Conservation (phyloP, 2,797 vertebrate species). For the Sebastiscus albofasciatus region DNA sequence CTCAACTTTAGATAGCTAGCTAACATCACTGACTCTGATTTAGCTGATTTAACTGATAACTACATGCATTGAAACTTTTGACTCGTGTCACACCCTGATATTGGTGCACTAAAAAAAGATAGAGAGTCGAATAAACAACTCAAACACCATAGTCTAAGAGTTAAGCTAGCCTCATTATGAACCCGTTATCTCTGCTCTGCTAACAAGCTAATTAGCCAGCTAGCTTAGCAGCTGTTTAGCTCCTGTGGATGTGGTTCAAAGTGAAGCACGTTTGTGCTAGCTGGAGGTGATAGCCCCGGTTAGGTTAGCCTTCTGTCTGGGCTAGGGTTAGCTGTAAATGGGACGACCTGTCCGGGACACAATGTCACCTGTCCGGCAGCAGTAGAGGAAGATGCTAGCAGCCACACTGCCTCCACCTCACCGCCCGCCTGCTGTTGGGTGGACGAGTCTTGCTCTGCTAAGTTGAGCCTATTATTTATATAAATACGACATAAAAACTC, state of each 20-base stretch:
- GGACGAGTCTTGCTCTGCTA: conserved; percentile 10
- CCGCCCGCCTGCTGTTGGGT: background rate
- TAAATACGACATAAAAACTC: conserved; percentile 38
- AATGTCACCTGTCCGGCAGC: conserved; percentile 71
- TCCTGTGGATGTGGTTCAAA: conserved; percentile 22
- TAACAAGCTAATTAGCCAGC: conserved; percentile 38
- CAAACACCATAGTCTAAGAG: accelerated
- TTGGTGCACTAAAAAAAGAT: no score
- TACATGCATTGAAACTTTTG: background rate
- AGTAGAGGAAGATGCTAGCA: background rate
- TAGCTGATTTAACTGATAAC: background rate
- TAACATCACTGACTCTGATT: background rate
- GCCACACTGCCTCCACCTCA: background rate
- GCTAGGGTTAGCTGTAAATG: background rate
- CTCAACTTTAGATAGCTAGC: background rate
- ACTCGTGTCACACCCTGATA: background rate
- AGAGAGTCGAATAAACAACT: background rate
- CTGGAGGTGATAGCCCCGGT: no score
- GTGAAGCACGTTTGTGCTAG: conserved; percentile 54
- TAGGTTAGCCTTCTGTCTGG: no score
- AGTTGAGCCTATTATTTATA: conserved; percentile 48
- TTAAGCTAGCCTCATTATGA: background rate
- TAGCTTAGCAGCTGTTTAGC: conserved; percentile 44
- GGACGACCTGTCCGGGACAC: conserved; percentile 63
- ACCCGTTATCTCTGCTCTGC: conserved; percentile 9